Percentiles rank a stretch among this genome's conserved stretches.
These are phyloP conservation scores for Littorina saxatilis DNA, from an alignment of 1,140 invertebrate genomes.

Conservation along the genomic window DNA sequence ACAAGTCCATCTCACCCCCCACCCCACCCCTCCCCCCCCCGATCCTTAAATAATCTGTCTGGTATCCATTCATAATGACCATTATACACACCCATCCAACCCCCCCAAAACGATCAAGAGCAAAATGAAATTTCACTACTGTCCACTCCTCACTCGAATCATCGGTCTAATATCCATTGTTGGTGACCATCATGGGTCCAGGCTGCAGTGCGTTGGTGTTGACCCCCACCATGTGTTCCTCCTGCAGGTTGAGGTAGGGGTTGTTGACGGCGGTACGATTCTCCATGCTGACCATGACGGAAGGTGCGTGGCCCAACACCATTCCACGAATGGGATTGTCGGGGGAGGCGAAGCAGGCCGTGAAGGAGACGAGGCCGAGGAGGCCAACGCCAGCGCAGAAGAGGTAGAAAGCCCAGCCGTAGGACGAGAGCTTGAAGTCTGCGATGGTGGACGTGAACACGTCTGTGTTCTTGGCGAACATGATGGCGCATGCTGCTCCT, in stretches of 20 bases:
- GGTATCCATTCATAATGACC: too few relatives aligned
- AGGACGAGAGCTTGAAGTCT: constrained; percentile 4
- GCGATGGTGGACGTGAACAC: not conserved
- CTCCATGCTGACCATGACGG: too few relatives aligned
- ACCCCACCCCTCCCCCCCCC: too few relatives aligned
- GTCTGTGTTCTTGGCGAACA: constrained; percentile 15
- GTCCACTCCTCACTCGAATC: not conserved
- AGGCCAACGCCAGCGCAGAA: constrained; percentile 2
- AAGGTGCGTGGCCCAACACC: too few relatives aligned
- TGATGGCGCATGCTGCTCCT: not conserved
- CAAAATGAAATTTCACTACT: too few relatives aligned
- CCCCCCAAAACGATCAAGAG: too few relatives aligned
- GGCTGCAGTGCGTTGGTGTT: not conserved
- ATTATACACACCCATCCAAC: too few relatives aligned
- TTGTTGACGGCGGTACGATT: not conserved
- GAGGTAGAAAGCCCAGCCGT: constrained; percentile 31
- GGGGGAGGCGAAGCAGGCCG: constrained; percentile 25
- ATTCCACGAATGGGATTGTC: constrained; percentile 18
- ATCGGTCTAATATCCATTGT: constrained; percentile 4
- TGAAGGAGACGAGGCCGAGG: constrained; percentile 7
- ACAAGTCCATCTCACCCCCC: too few relatives aligned
- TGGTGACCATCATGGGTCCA: not conserved
- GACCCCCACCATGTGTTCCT: not conserved
- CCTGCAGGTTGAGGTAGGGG: constrained; percentile 13
- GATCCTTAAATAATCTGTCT: too few relatives aligned